Base-by-base conservation (phyloP, 2,888 invertebrate genomes). In the Hoplodrina blanda region DNA sequence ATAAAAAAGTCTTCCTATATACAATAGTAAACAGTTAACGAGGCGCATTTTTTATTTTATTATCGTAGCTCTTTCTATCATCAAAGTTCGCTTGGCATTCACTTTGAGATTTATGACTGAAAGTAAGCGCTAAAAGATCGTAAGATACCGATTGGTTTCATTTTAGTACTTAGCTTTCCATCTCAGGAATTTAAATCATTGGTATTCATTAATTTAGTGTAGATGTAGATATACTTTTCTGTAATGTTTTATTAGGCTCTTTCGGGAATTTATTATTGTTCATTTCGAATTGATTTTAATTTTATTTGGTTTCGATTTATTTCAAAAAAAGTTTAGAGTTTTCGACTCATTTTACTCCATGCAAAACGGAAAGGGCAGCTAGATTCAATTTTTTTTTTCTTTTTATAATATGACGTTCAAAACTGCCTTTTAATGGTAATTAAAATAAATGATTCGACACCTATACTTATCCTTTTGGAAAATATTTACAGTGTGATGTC, bases 31-130 rank as follows among this genome's bases (percentile, higher is more conserved):
- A 67, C 67, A 67, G 61, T 62, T 63, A 81, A 69, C 78, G 81
- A 79, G 73, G 66, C 75, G 66, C 81, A 85, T 85, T 83, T 82
- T 82, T 77, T 78, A 74, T 83, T 87, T 85, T 86, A 85, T 86
- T 84, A 85, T 69, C 72, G 66, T 78, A 72, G 55, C 65, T 78
- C 72, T 74, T 76, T 78, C 69, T 62, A 84, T 88, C 85, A 86
- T 89, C 87, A 91, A 89, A 89, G 85, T 87, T 85, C 81, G 85
- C 86, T 88, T 79, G 79, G 84, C 85, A 85, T 87, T 86, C 86
- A 85, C 86, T 87, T 81, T 76, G 80, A 81, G 87, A 88, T 91
- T 91, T 91, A 91, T 87, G 90, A 85, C 78, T 76, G 71, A 84
- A 85, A 85, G 55, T 89, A 86, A 88, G 88, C 81, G 85, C 67